Base-by-base conservation (phyloP, 1,140 invertebrate genomes). In the Drosophila baimaii region DNA sequence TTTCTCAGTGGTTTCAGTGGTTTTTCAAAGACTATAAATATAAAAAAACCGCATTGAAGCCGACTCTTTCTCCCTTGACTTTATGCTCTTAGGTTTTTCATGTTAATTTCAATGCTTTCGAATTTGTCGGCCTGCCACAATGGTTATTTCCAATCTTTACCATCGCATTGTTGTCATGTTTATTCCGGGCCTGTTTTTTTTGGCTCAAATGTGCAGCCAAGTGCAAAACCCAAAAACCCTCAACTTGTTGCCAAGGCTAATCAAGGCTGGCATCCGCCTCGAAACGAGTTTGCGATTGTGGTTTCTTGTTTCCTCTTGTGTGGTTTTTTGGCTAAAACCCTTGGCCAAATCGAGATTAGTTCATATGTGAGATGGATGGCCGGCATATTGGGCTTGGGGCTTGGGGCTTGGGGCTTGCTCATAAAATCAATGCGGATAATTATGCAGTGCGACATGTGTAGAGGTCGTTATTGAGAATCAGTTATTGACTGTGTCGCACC, bases 191-290 rank as follows among this genome's bases (percentile, higher is more conserved):
- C 13, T 54, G n/a, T 54, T 54, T 54, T 35, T 35, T 54, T 54
- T 54, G 51, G 19, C 31, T 54, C 31, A 10, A 19, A 35, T 54
- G 51, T 54, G 19, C 51, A 35, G 51, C 51, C 51, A 54, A 54
- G 51, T 54, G 51, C 49, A 54, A 54, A 54, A 54, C 51, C 29
- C 51, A 54, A 35, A n/a, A 54, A 10, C 31, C 31, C 51, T 23
- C 51, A 54, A 54, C 51, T 54, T 35, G 51, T 35, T 54, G 51
- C 31, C 31, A 54, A 54, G 51, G 51, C 51, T 54, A 54, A 54
- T 54, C 51, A 54, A 31, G 31, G 21, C 51, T 31, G 51, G 51
- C 51, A 54, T 54, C 51, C 51, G 51, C 51, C 51, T 54, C 2
- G 51, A 23, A 54, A 54, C 51, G 51, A 54, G 51, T 35, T 54